A percentile compares a stretch with the other conserved stretches of the same genome.
Evolutionary conservation across 2,113 vertebrate genomes (phyloP).

Genomic region (Origma solitaria): DNA sequence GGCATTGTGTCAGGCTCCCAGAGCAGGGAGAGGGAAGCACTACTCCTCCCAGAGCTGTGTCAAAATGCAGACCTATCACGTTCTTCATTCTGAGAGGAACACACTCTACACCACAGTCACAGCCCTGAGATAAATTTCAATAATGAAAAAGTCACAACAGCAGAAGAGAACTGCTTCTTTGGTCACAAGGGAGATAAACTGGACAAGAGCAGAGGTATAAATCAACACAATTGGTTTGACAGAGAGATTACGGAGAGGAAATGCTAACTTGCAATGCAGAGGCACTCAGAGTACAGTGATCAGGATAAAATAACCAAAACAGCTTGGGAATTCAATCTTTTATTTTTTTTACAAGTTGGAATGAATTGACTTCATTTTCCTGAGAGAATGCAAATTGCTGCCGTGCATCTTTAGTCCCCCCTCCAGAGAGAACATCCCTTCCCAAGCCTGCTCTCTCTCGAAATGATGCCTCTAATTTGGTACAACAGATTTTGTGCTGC

Average conservation of each 20-base stretch:
- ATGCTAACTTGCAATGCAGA: not conserved
- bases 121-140: not conserved
- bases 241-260: not conserved
- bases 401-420: accelerated
- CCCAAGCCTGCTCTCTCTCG: not conserved
- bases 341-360: not conserved
- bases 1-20: not conserved
- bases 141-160: not conserved
- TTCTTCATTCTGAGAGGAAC: not conserved
- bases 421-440: not conserved
- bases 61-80: not conserved
- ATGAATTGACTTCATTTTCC: not conserved
- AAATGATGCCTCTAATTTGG: not conserved
- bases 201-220: not conserved
- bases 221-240: not conserved
- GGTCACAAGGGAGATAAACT: not conserved
- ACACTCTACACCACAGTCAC: not conserved
- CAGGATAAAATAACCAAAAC: not conserved
- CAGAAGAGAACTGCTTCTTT: not conserved
- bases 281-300: not conserved
- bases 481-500: not conserved
- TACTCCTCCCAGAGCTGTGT: not conserved
- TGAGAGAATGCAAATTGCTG: not conserved
- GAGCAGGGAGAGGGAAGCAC: not conserved
- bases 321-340: not conserved